phyloP scores from a whole-genome alignment of 2,888 invertebrate species.

The Leptinotarsa haldemani region DNA sequence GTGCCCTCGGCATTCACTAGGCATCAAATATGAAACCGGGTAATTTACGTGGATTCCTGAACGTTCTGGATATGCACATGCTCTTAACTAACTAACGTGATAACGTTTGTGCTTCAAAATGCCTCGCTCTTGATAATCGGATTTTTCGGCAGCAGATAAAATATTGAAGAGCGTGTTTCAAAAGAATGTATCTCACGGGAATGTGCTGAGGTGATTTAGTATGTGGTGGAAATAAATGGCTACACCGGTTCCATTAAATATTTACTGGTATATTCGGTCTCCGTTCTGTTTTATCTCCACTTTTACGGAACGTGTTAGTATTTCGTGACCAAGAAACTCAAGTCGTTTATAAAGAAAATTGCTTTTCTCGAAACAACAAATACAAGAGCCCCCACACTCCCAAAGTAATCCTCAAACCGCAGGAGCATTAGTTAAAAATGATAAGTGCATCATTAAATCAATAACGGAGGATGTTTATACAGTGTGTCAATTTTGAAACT shows the following conservation, averaged over 20 bases:
- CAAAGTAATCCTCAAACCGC: too few species aligned
- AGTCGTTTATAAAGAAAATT: background rate
- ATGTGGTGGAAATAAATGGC: constrained; percentile 36
- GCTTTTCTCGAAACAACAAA: too few species aligned
- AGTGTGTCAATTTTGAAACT: too few species aligned
- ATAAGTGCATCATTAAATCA: too few species aligned
- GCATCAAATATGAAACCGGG: too few species aligned
- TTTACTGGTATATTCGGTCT: constrained; percentile 20
- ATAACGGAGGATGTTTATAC: too few species aligned
- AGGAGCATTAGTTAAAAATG: too few species aligned
- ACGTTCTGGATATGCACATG: too few species aligned
- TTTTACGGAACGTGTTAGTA: background rate
- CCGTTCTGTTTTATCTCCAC: background rate
- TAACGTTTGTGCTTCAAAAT: background rate
- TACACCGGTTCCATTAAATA: constrained; percentile 33
- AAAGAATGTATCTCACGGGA: constrained; percentile 42
- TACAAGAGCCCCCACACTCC: too few species aligned
- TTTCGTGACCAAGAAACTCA: constrained; percentile 1
- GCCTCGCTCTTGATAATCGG: background rate
- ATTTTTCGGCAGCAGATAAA: constrained; percentile 23
- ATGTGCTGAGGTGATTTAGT: constrained; percentile 37
- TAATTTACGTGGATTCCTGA: too few species aligned
- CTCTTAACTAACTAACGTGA: too few species aligned
- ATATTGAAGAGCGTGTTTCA: constrained; percentile 40
- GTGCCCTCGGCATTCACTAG: too few species aligned